These are phyloP conservation scores for Epinotia brunnichana DNA, from an alignment of 2,888 invertebrate genomes.

Conservation along the genomic window DNA sequence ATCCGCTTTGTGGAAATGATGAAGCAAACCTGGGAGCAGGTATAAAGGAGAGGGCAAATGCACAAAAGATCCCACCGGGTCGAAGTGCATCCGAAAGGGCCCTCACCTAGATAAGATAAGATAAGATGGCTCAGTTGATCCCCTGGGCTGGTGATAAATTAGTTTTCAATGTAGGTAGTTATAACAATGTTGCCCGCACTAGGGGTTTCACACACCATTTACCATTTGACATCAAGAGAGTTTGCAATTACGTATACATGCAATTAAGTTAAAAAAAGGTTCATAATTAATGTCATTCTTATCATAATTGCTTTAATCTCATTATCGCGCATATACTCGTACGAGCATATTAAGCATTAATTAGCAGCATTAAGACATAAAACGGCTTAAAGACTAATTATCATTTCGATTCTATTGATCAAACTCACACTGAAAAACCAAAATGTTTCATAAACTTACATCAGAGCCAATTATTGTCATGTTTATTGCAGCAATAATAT, in stretches of 20 bases:
- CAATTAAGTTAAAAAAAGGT: constrained; percentile 3
- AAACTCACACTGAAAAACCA: not conserved
- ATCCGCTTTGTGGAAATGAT: too few species aligned
- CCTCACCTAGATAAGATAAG: too few species aligned
- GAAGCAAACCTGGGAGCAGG: too few species aligned
- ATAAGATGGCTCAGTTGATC: too few species aligned
- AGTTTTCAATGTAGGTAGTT: not conserved
- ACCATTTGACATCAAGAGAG: not conserved
- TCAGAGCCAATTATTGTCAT: not conserved
- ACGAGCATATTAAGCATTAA: too few species aligned
- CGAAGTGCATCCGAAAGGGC: too few species aligned
- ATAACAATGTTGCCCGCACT: constrained; percentile 7
- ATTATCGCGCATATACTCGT: constrained; percentile 7
- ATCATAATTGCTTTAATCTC: constrained; percentile 21
- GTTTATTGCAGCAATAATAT: not conserved
- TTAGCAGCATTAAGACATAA: not conserved
- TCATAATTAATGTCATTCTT: constrained; percentile 1
- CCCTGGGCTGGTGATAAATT: not conserved
- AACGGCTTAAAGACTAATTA: not conserved
- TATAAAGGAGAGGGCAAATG: too few species aligned
- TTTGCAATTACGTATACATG: constrained; percentile 1
- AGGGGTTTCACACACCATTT: constrained; percentile 4
- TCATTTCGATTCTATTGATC: not conserved
- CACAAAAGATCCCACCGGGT: too few species aligned
- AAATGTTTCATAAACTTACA: constrained; percentile 1